Evolutionary conservation across 2,888 invertebrate species (phyloP).

Genomic region (Orchesellides sinensis): DNA sequence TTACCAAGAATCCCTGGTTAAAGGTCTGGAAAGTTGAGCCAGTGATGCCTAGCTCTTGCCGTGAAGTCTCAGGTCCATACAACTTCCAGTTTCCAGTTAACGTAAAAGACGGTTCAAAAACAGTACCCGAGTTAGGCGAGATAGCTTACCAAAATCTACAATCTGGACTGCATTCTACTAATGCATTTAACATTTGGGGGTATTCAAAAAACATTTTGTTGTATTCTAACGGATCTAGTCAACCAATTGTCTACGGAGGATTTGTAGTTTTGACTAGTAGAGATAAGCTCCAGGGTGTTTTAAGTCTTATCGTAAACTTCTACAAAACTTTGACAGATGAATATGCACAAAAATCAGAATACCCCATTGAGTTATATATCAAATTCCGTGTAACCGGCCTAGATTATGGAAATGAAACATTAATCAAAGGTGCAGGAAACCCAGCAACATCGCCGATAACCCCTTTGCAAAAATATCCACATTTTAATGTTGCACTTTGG

Average conservation of each 20-base stretch:
- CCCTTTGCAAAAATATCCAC: conserved; percentile 17
- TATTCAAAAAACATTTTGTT: conserved; percentile 58
- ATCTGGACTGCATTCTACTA: conserved; percentile 9
- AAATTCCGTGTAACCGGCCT: conserved; percentile 51
- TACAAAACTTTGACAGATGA: conserved; percentile 23
- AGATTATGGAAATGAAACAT: conserved; percentile 33
- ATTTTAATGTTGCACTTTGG: conserved; percentile 55
- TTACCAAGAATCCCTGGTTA: conserved; percentile 63
- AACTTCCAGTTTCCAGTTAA: conserved; percentile 48
- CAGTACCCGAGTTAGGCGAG: conserved; percentile 40
- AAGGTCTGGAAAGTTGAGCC: conserved; percentile 49
- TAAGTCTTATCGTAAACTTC: conserved; percentile 21
- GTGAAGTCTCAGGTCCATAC: conserved; percentile 47
- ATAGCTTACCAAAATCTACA: conserved; percentile 42
- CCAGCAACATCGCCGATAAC: conserved; percentile 18
- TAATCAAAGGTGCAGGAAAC: conserved; percentile 6
- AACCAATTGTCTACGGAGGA: conserved; percentile 42
- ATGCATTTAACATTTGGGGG: conserved; percentile 62
- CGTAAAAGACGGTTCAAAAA: conserved; percentile 23
- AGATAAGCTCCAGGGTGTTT: conserved; percentile 36
- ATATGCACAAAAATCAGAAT: conserved; percentile 27
- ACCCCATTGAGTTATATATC: conserved; percentile 51
- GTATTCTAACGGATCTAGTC: conserved; percentile 47
- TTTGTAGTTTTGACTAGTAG: conserved; percentile 36
- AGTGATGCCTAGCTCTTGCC: conserved; percentile 30